Evolutionary conservation across 2,797 vertebrate species (phyloP).

Genomic region (Chiroxiphia lanceolata): DNA sequence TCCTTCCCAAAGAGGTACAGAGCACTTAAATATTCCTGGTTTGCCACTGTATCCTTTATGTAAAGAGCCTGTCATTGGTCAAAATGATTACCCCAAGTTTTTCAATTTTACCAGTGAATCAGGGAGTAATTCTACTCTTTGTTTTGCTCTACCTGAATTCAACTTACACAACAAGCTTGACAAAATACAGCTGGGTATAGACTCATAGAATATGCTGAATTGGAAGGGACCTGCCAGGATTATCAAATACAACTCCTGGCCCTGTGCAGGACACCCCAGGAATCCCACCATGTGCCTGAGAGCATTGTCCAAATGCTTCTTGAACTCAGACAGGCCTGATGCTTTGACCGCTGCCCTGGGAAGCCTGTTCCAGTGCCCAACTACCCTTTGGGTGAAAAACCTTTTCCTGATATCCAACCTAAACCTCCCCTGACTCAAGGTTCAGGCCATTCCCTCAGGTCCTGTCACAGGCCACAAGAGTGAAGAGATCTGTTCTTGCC

Average conservation of each 20-base stretch:
- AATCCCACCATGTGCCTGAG: background rate
- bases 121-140: background rate
- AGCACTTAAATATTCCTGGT: background rate
- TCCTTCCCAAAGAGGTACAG: background rate
- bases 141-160: background rate
- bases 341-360: background rate
- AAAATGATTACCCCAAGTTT: background rate
- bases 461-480: background rate
- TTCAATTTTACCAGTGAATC: background rate
- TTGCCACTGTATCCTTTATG: background rate
- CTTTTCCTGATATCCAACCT: background rate
- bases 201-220: background rate
- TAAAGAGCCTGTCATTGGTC: background rate
- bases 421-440: background rate
- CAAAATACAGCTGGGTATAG: background rate
- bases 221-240: background rate
- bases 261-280: background rate
- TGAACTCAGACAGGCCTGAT: background rate
- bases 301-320: background rate
- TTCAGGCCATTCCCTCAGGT: background rate
- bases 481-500: background rate
- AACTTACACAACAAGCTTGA: background rate
- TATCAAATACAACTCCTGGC: background rate
- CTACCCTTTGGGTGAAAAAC: fast-evolving
- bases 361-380: background rate